A percentile compares a stretch with the other conserved stretches of the same genome.
These are phyloP conservation scores for Rhineura floridana DNA, from an alignment of 2,113 vertebrate species.

Conservation along the genomic window DNA sequence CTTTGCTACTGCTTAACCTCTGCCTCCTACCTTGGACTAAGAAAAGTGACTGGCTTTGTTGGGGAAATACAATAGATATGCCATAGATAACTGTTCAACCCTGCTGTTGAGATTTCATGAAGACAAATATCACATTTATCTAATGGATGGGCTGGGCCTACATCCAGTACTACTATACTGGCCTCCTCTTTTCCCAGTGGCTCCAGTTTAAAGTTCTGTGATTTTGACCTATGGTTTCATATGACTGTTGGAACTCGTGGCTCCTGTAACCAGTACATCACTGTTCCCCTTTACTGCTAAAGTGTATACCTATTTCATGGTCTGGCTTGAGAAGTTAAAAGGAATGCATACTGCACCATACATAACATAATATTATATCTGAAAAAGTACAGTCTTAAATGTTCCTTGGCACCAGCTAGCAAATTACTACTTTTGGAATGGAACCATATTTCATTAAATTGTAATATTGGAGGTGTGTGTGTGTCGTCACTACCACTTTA, in stretches of 20 bases:
- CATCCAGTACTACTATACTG: background rate
- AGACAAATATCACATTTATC: background rate
- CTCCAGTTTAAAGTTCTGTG: background rate
- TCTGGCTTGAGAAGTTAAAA: background rate
- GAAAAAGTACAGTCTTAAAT: conserved; percentile 22
- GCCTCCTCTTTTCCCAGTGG: background rate
- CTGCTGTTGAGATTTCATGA: background rate
- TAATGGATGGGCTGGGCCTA: background rate
- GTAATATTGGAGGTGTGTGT: conserved; percentile 1
- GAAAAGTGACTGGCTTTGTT: background rate
- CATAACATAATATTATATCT: background rate
- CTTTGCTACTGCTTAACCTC: background rate
- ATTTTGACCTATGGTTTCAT: background rate
- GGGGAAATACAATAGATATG: background rate
- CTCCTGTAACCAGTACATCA: background rate
- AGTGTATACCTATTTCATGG: background rate
- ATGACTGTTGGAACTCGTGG: no score
- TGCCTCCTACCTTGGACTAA: background rate
- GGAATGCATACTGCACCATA: background rate
- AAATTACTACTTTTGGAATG: background rate
- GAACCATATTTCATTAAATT: conserved; percentile 6
- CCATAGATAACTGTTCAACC: background rate
- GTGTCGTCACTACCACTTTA: background rate
- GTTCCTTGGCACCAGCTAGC: background rate
- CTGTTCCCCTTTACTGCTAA: background rate